Percentiles rank a stretch among this genome's conserved stretches.
Evolutionary conservation across 2,888 invertebrate genomes (phyloP).

Genomic region (Spialia ferax): DNA sequence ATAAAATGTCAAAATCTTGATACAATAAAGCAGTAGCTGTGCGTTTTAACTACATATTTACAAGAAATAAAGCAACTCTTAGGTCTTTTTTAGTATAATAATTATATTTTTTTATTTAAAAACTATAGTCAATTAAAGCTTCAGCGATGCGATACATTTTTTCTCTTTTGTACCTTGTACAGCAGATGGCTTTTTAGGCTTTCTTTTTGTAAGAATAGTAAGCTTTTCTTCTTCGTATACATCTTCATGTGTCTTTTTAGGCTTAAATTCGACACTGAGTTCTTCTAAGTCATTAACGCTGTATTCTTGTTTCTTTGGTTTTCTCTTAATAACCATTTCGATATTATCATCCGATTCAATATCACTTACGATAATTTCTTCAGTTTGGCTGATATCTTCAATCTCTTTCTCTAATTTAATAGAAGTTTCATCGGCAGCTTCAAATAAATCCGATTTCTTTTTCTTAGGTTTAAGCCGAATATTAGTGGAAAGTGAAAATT

Average conservation of each 20-base stretch:
- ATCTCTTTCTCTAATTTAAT: slow-evolving; percentile 89
- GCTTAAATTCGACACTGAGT: slow-evolving; percentile 85
- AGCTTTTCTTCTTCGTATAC: slow-evolving; percentile 89
- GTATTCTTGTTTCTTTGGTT: slow-evolving; percentile 84
- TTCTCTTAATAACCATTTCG: slow-evolving; percentile 80
- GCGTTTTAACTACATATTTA: not conserved
- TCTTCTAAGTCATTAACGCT: slow-evolving; percentile 88
- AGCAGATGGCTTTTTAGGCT: slow-evolving; percentile 87
- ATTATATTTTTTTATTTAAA: not conserved
- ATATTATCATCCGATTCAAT: slow-evolving; percentile 87
- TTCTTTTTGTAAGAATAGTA: slow-evolving; percentile 89
- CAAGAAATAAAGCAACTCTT: not conserved
- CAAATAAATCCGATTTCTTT: slow-evolving; percentile 85
- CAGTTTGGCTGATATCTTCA: slow-evolving; percentile 86
- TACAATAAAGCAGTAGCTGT: not conserved
- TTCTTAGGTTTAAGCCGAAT: slow-evolving; percentile 89
- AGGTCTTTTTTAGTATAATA: not conserved
- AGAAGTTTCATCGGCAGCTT: slow-evolving; percentile 90
- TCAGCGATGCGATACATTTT: slow-evolving; percentile 5
- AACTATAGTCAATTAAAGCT: too few species aligned
- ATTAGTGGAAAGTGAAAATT: slow-evolving; percentile 90
- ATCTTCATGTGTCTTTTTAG: slow-evolving; percentile 70
- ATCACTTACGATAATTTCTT: slow-evolving; percentile 89
- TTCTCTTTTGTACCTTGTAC: slow-evolving; percentile 86
- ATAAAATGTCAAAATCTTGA: not conserved